A percentile compares a stretch with the other conserved stretches of the same genome.
Conservation (phyloP, 2,797 vertebrate species). For the Pogoniulus pusillus region DNA sequence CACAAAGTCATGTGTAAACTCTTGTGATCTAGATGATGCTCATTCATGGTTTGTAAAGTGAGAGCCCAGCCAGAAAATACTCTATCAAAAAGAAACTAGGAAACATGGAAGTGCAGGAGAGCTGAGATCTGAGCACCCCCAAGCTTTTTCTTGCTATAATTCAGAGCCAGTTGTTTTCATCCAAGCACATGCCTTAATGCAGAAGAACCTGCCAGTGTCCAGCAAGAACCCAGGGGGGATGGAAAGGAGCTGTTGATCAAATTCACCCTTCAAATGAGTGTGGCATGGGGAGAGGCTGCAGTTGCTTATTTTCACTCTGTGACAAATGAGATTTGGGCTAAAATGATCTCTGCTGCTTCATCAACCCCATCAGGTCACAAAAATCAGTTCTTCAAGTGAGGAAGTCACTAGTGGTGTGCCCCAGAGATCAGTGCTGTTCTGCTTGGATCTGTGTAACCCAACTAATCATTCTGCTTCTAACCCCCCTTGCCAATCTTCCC, state of each 20-base stretch:
- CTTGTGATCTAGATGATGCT: neutral
- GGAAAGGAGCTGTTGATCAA: neutral
- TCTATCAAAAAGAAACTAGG: neutral
- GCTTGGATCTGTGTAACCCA: too few species aligned
- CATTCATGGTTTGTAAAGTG: neutral
- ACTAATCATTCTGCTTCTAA: too few species aligned
- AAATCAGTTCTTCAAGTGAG: neutral
- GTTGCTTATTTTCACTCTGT: neutral
- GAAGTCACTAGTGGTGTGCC: neutral
- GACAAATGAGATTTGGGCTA: neutral
- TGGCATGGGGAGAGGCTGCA: neutral
- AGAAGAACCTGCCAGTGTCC: neutral
- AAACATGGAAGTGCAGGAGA: neutral
- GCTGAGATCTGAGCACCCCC: neutral
- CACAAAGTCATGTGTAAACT: too few species aligned
- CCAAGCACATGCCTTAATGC: neutral
- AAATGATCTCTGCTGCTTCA: neutral
- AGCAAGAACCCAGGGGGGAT: neutral
- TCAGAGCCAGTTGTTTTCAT: neutral
- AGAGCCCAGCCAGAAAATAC: conserved; percentile 6
- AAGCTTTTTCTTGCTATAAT: neutral
- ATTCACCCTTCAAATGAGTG: neutral
- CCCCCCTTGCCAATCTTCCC: too few species aligned
- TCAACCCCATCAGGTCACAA: too few species aligned
- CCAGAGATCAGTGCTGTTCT: too few species aligned